Base-by-base conservation (phyloP, 2,797 vertebrate species). In the Tragelaphus eurycerus region DNA sequence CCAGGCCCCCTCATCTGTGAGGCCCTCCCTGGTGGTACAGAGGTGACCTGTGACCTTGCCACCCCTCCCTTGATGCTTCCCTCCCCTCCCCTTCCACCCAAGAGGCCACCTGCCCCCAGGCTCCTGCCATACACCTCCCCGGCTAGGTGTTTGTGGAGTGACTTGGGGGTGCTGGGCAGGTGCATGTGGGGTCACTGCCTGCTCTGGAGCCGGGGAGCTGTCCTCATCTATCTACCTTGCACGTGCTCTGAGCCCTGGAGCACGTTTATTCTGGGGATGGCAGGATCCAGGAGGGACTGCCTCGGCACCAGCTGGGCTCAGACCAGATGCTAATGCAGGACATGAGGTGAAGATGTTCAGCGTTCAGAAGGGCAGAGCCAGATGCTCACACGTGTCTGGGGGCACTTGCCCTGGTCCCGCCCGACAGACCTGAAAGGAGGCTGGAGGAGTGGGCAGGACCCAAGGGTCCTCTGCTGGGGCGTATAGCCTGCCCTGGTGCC, bases 101-200 rank as follows among this genome's bases (percentile, higher is more conserved):
- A 8, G 14, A 43, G 27, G 27, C 21, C 9, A 14, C 64, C 23
- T 43, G 71, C 31, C 67, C 50, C 1, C 0, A 0, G 29, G 43
- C 12, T 21, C 34, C 25, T 55, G 55, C 4, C 23, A 1, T 1
- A 23, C 29, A 7, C 78, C 21, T 59, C 9, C 10, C 43, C 0
- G 4, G 59, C 54, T 62, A 52, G 89, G 52, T 14, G 57, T 29
- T 57, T 34, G 19, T 79, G 92, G 25, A 29, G 27, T 6, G 76
- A 54, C 54, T 14, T 10, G 57, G 54, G 67, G 52, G 12, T 3
- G 0, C 34, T 0, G 6, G 46, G 29, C 7, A 14, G 86, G 19
- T 12, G 21, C 2, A 2, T 0, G 12, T 43, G 48, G 3, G 25
- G 29, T 29, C 55, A 6, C 10, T 0, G 7, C 29, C 7, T 11